Conservation (phyloP, 2,888 invertebrate species). For the Drosophila peninsularis region DNA sequence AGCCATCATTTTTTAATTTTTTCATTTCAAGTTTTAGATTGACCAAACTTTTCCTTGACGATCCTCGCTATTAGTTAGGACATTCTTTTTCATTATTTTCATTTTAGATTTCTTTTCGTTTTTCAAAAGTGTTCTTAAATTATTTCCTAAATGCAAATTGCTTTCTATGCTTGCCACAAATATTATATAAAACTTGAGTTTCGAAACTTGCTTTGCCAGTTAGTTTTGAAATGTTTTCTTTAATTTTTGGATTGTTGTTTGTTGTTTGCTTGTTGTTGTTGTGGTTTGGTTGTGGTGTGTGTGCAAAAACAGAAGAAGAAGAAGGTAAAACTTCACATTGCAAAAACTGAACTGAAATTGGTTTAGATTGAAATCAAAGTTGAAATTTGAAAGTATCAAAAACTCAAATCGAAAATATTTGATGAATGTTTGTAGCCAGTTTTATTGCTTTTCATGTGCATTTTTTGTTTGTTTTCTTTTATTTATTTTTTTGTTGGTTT, state of each 20-base stretch:
- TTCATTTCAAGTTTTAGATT: conserved; percentile 22
- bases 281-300: conserved; percentile 49
- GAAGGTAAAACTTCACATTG: conserved; percentile 1
- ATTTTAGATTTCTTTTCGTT: conserved; percentile 9
- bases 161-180: conserved; percentile 67
- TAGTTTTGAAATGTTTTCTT: conserved; percentile 41
- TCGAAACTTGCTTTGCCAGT: conserved; percentile 70
- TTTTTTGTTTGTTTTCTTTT: conserved; percentile 32
- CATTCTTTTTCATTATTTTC: background rate
- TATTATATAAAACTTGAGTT: conserved; percentile 57
- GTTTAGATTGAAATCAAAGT: conserved; percentile 72
- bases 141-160: conserved; percentile 43
- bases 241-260: conserved; percentile 14
- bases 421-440: conserved; percentile 62
- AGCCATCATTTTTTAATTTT: conserved; percentile 48
- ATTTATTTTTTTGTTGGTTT: conserved; percentile 20
- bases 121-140: conserved; percentile 47
- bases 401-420: background rate
- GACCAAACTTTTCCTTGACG: conserved; percentile 53
- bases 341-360: conserved; percentile 63
- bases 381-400: conserved; percentile 11
- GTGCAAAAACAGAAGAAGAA: conserved; percentile 53
- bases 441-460: conserved; percentile 68
- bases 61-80: conserved; percentile 20
- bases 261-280: conserved; percentile 38